Percentiles rank a stretch among this genome's conserved stretches.
Evolutionary conservation across 2,888 invertebrate species (phyloP).

Genomic region (Nomada fabriciana): DNA sequence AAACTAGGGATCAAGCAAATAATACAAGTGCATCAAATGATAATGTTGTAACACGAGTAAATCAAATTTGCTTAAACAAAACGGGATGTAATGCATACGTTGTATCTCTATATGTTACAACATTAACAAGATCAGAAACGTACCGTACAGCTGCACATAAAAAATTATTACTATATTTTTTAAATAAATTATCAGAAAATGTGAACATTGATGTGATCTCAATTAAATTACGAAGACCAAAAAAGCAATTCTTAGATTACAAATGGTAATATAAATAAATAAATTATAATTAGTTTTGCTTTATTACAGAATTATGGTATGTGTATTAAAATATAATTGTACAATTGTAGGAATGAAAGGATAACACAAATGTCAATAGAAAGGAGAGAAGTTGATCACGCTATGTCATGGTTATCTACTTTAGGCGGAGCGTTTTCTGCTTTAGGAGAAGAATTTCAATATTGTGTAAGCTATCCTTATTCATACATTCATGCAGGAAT

Average conservation of each 20-base stretch:
- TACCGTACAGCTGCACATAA: slow-evolving; percentile 74
- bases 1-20: slow-evolving; percentile 13
- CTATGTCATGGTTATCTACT: slow-evolving; percentile 97
- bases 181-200: background rate
- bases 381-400: slow-evolving; percentile 91
- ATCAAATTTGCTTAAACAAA: slow-evolving; percentile 65
- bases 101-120: slow-evolving; percentile 74
- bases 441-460: slow-evolving; percentile 93
- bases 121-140: slow-evolving; percentile 67
- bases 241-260: slow-evolving; percentile 89
- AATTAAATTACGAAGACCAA: slow-evolving; percentile 86
- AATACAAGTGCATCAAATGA: background rate
- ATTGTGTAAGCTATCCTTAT: slow-evolving; percentile 88
- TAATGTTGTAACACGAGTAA: slow-evolving; percentile 13
- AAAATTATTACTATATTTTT: slow-evolving; percentile 51
- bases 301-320: background rate
- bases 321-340: slow-evolving; percentile 18
- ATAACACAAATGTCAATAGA: slow-evolving; percentile 86
- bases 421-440: slow-evolving; percentile 98
- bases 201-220: slow-evolving; percentile 61
- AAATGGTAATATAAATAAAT: slow-evolving; percentile 86
- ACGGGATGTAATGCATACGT: slow-evolving; percentile 76
- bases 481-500: background rate
- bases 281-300: slow-evolving; percentile 11
- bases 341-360: slow-evolving; percentile 85